Conservation (phyloP, 2,113 vertebrate species). For the Peromyscus maniculatus region DNA sequence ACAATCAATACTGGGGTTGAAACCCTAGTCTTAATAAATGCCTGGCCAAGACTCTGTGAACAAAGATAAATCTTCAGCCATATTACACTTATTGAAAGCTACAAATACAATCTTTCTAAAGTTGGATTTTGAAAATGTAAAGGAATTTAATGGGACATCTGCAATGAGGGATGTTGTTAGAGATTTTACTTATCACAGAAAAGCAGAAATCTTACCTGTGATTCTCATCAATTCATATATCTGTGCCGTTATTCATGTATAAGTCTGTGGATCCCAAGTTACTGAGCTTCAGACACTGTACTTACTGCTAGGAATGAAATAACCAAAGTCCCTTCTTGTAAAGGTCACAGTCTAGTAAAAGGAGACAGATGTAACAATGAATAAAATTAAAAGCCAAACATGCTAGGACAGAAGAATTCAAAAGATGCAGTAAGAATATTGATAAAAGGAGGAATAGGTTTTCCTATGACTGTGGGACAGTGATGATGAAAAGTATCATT, state of each 20-base stretch:
- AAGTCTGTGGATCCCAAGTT: neutral
- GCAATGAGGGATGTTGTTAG: neutral
- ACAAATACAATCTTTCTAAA: conserved; percentile 37
- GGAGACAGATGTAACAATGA: neutral
- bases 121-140: neutral
- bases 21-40: neutral
- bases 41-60: neutral
- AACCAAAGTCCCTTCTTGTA: neutral
- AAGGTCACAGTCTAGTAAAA: conserved; percentile 38
- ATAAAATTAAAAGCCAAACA: conserved; percentile 27
- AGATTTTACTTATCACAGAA: neutral
- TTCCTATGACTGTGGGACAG: neutral
- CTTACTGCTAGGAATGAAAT: conserved; percentile 1
- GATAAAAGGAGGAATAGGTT: neutral
- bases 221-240: neutral
- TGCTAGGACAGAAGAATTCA: neutral
- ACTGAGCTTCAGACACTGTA: neutral
- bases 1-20: no score
- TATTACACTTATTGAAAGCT: neutral
- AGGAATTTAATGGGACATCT: neutral
- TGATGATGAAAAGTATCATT: neutral
- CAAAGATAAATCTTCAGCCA: neutral
- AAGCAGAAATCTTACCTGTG: neutral
- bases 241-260: neutral
- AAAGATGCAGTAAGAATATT: neutral